phyloP scores from a whole-genome alignment of 1,140 invertebrate species.

The Mylabris phalerata region DNA sequence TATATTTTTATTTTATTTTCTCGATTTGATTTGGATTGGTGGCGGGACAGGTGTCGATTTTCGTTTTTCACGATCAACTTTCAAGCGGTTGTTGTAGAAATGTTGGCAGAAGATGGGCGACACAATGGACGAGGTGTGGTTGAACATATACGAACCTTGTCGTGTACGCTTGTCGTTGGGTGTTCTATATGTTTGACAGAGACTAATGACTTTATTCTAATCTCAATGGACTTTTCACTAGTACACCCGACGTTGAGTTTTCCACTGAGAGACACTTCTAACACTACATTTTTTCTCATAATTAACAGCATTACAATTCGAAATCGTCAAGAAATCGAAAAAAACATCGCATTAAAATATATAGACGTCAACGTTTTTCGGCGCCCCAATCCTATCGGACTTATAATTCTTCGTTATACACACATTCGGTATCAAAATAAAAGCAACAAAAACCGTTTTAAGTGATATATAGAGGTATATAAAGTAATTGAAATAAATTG shows the following conservation, averaged over 20 bases:
- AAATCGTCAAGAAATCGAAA: too few relatives aligned
- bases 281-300: neutral
- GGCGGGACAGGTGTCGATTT: conserved; percentile 4
- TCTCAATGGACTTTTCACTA: neutral
- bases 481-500: conserved; percentile 20
- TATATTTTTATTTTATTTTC: too few relatives aligned
- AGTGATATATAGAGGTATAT: conserved; percentile 17
- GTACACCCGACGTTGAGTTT: neutral
- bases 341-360: too few relatives aligned
- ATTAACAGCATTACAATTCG: too few relatives aligned
- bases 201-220: conserved; percentile 7
- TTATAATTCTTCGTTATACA: conserved; percentile 17
- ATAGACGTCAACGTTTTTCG: too few relatives aligned
- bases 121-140: conserved; percentile 16
- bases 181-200: conserved; percentile 10
- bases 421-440: conserved; percentile 15
- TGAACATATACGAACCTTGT: conserved; percentile 12
- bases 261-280: neutral
- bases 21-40: neutral
- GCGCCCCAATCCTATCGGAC: neutral
- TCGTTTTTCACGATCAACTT: conserved; percentile 1
- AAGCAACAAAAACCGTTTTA: conserved; percentile 16
- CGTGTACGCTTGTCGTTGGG: conserved; percentile 8
- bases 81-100: neutral
- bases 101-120: neutral